Conservation (phyloP, 2,888 invertebrate genomes). For the Galerucella nymphaeae region DNA sequence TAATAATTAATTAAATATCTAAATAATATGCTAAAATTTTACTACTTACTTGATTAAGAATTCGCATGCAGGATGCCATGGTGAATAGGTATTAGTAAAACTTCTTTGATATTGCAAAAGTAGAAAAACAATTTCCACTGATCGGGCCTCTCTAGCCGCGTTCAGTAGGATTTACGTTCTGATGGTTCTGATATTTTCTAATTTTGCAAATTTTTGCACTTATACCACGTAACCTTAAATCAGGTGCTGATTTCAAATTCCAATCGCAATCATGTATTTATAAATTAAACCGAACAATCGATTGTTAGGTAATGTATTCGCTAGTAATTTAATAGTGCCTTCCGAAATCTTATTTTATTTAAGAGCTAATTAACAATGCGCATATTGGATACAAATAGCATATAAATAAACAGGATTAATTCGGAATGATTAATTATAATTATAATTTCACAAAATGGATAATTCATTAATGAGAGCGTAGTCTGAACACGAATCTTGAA, state of each 20-base stretch:
- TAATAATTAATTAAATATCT: not conserved
- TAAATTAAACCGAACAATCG: not conserved
- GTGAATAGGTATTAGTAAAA: constrained; percentile 53
- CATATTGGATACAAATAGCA: too few relatives aligned
- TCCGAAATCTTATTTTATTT: not conserved
- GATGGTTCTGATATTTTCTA: not conserved
- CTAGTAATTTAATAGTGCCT: not conserved
- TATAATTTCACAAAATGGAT: not conserved
- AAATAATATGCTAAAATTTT: not conserved
- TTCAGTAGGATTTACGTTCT: constrained; percentile 9
- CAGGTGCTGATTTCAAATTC: not conserved
- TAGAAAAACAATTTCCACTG: constrained; percentile 12
- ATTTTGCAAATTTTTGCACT: not conserved
- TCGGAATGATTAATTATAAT: too few relatives aligned
- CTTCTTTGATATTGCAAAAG: constrained; percentile 9
- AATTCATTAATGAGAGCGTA: not conserved
- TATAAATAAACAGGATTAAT: too few relatives aligned
- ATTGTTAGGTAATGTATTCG: not conserved
- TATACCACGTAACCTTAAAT: not conserved
- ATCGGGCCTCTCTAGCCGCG: constrained; percentile 35
- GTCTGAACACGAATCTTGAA: not conserved
- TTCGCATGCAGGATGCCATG: constrained; percentile 83
- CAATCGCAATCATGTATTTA: not conserved
- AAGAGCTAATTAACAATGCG: too few relatives aligned
- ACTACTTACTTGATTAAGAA: constrained; percentile 77